A percentile compares a stretch with the other conserved stretches of the same genome.
Conservation (phyloP, 2,888 invertebrate genomes). For the Philaethria dido region DNA sequence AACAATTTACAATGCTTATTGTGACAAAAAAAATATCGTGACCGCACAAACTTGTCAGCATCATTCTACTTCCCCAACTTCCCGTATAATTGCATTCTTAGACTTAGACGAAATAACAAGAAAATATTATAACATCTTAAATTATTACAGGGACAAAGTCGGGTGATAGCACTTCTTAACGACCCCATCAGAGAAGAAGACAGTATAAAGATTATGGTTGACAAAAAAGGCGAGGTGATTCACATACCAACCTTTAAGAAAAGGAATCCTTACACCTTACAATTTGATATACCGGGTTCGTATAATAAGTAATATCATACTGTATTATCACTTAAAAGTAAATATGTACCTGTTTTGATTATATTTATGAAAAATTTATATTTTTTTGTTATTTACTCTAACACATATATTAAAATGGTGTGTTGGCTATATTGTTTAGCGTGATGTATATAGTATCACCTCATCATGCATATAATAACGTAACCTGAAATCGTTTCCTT, state of each 20-base stretch:
- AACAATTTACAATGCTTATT: no score
- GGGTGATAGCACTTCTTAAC: slow-evolving; percentile 90
- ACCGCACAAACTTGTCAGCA: neutral
- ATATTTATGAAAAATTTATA: no score
- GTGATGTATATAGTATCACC: no score
- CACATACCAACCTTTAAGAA: slow-evolving; percentile 90
- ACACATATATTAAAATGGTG: no score
- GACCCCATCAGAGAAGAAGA: slow-evolving; percentile 91
- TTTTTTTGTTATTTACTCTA: no score
- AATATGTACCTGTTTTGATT: no score
- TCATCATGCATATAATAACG: no score
- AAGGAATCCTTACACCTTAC: slow-evolving; percentile 92
- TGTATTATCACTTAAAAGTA: no score
- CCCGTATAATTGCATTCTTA: neutral
- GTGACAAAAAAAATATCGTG: no score
- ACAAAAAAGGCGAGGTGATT: slow-evolving; percentile 91
- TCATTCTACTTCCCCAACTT: neutral
- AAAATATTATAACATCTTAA: slow-evolving; percentile 43
- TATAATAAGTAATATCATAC: no score
- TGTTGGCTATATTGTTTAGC: no score
- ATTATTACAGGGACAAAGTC: slow-evolving; percentile 88
- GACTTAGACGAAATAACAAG: slow-evolving; percentile 15
- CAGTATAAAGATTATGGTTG: slow-evolving; percentile 89
- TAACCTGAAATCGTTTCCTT: no score
- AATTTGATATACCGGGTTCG: slow-evolving; percentile 90